A percentile compares a stretch with the other conserved stretches of the same genome.
Evolutionary conservation across 2,113 vertebrate species (phyloP).

Genomic region (Reinhardtius hippoglossoides): DNA sequence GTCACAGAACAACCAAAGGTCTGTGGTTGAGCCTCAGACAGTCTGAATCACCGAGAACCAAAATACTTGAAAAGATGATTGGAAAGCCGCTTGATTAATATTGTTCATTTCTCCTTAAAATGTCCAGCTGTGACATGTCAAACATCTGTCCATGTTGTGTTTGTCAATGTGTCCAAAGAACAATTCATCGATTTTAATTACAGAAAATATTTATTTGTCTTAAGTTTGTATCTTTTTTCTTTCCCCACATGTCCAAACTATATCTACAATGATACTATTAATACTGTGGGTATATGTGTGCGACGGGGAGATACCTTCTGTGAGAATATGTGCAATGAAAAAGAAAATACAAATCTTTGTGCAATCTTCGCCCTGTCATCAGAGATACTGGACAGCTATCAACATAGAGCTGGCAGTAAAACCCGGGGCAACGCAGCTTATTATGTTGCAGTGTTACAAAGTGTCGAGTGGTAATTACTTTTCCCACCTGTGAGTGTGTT

Average conservation of each 20-base stretch:
- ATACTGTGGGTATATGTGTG: background rate
- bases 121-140: background rate
- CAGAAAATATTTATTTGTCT: background rate
- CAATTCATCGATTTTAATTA: background rate
- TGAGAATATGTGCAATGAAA: conserved; percentile 60
- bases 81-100: background rate
- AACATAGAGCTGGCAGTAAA: conserved; percentile 6
- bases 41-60: background rate
- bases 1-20: background rate
- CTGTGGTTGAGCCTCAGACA: background rate
- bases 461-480: conserved; percentile 1
- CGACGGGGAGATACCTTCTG: conserved; percentile 19
- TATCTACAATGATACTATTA: conserved; percentile 4
- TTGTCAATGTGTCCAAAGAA: conserved; percentile 21
- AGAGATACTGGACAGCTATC: background rate
- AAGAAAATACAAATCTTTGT: conserved; percentile 34
- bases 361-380: conserved; percentile 42
- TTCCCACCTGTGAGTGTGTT: conserved; percentile 27
- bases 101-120: background rate
- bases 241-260: conserved; percentile 15
- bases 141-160: background rate
- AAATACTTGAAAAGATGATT: background rate
- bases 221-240: conserved; percentile 9
- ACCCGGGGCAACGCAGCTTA: conserved; percentile 3
- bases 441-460: background rate